Evolutionary conservation across 2,113 vertebrate species (phyloP), one percentile per base, ranked within the genome.

Genomic region (Tyrannus savana): DNA sequence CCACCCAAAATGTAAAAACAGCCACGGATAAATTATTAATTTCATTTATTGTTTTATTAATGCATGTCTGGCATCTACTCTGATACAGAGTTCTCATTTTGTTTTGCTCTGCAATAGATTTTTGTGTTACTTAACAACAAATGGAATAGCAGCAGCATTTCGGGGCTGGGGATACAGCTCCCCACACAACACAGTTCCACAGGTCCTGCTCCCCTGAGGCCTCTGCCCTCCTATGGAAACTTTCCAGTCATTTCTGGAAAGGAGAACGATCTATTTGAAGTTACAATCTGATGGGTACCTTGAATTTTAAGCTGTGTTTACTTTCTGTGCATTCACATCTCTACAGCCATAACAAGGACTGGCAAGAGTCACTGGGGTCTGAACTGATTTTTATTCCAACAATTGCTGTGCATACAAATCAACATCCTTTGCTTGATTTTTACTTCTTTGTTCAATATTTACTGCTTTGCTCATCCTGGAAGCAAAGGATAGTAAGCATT

Each of bases 11-110:
- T 92, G 94, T 94, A 95, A 96, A 96, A 92, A 2, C 37, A 77
- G 72, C 53, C 74, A 74, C 6, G 12, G 53, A 94, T 98, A 96
- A 98, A 98, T 97, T 97, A 97, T 97, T 98, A 63, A 97, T 97
- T 94, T 95, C 66, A 88, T 96, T 97, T 97, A 97, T 95, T 97
- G 96, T 97, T 97, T 98, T 98, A 97, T 97, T 98, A 97, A 98
- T 96, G 91, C 85, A 77, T 94, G 73, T 67, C 77, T 96, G 93
- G 49, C 84, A 97, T 97, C 96, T 95, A 89, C 89, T 90, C 91
- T 58, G 75, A 86, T 80, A 86, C 73, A 90, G 79, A 93, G 80
- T 41, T 66, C 95, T 58, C 47, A 35, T 86, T 97, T 96, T 85
- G 86, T 64, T 96, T 78, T 76, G 39, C 93, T 95, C 50, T 72